Evolutionary conservation across 1,140 invertebrate species (phyloP).

Genomic region (Pollicipes pollicipes): DNA sequence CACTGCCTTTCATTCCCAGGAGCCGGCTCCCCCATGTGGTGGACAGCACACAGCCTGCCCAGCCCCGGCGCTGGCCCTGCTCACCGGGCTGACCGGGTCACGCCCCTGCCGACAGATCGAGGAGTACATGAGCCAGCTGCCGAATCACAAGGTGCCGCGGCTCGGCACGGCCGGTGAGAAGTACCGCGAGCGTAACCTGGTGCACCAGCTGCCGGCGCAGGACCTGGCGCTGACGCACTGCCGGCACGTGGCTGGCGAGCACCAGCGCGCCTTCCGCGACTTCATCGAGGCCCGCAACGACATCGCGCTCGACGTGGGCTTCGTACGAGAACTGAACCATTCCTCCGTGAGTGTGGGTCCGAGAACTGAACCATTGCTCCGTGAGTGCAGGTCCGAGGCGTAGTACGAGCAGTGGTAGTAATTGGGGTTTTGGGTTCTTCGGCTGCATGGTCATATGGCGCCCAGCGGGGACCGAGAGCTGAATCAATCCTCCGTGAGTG

Average conservation of each 20-base stretch:
- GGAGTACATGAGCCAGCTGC: slow-evolving; percentile 54
- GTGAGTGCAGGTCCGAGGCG: slow-evolving; percentile 27
- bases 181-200: slow-evolving; percentile 59
- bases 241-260: slow-evolving; percentile 53
- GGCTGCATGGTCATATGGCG: no score
- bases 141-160: slow-evolving; percentile 54
- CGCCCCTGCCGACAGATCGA: slow-evolving; percentile 37
- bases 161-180: slow-evolving; percentile 56
- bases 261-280: slow-evolving; percentile 61
- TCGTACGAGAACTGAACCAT: slow-evolving; percentile 30
- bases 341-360: slow-evolving; percentile 17
- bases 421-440: no score
- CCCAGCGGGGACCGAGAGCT: no score
- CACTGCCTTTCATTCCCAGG: no score
- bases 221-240: slow-evolving; percentile 79
- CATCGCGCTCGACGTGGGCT: slow-evolving; percentile 84
- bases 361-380: slow-evolving; percentile 28
- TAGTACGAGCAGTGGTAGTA: slow-evolving; percentile 28
- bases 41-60: no score
- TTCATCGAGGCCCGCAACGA: slow-evolving; percentile 83
- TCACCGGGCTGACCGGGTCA: no score
- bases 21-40: no score
- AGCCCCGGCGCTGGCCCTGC: no score
- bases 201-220: slow-evolving; percentile 69
- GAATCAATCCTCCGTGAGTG: no score